Evolutionary conservation across 2,888 invertebrate species (phyloP), one percentile per base, ranked within the genome.

Genomic region (Paralinhomoeus sp.): DNA sequence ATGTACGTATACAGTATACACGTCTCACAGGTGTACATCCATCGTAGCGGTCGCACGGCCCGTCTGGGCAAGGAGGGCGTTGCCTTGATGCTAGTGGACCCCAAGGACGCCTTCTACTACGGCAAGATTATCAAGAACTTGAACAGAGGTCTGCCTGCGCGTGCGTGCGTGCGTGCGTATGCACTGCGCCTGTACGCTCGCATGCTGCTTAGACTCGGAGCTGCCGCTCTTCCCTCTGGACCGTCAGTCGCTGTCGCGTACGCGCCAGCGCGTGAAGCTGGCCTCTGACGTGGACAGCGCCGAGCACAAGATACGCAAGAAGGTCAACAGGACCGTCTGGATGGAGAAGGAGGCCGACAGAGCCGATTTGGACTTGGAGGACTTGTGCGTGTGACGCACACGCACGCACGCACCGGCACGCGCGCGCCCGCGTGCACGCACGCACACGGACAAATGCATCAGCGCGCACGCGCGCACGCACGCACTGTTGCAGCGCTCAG

Each of bases 21-120:
- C n/a, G n/a, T n/a, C n/a, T n/a, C 12, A 27, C 12, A 78, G 77
- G 78, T 80, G 61, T 97, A 97, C 63, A 78, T 97, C 0, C 97
- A 97, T 62, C 73, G 97, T 47, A 87, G 89, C 58, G 97, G 97
- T 0, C 72, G 97, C 44, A 97, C 97, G 1, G 97, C 93, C 0
- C 71, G 97, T 42, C 89, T 85, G 0, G 72, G 73, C 44, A 75
- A 76, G 47, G 76, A 81, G 57, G 97, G 97, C 0, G 74, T 91
- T 13, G 83, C 91, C 2, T 75, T 97, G 2, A 71, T 93, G 49
- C 71, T 97, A 54, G 78, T 91, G 66, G 85, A 85, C 56, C 82
- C 87, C 0, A 72, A 75, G 0, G 93, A 93, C 61, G 73, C 78
- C 1, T 73, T 72, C 46, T 72, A 72, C 46, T 93, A 60, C 44